phyloP scores from a whole-genome alignment of 2,888 invertebrate genomes.

The Morpho helenor region DNA sequence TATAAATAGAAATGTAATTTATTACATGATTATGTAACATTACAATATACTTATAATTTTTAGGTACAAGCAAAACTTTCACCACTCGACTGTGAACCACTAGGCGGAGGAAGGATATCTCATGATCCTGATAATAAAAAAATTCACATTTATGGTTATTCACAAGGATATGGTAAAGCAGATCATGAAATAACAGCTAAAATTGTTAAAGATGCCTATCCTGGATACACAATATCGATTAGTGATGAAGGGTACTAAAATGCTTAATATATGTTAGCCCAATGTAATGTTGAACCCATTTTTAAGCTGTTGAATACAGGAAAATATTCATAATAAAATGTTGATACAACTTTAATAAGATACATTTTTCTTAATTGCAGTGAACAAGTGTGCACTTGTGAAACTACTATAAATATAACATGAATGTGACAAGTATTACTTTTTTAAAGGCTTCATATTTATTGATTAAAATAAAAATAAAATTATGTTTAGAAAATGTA shows the following conservation, averaged over 20 bases:
- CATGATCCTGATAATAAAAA: conserved; percentile 88
- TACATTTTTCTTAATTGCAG: conserved; percentile 4
- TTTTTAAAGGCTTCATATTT: no score
- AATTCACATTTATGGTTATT: conserved; percentile 95
- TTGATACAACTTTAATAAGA: background rate
- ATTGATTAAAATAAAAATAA: no score
- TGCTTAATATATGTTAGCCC: background rate
- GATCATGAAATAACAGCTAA: conserved; percentile 90
- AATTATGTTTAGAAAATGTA: no score
- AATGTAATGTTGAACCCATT: no score
- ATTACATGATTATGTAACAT: no score
- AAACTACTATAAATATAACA: background rate
- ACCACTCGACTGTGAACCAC: conserved; percentile 86
- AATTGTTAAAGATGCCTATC: conserved; percentile 85
- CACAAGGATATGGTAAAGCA: conserved; percentile 93
- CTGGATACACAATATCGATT: conserved; percentile 87
- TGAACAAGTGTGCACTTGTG: conserved; percentile 3
- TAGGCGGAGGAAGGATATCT: conserved; percentile 95
- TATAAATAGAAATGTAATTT: no score
- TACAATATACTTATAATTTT: conserved; percentile 15
- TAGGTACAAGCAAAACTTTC: conserved; percentile 63
- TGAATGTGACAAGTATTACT: background rate
- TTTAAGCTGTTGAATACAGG: no score
- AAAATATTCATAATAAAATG: no score
- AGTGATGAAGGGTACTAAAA: conserved; percentile 91